Evolutionary conservation across 1,140 invertebrate species (phyloP).

Genomic region (Myzus persicae): DNA sequence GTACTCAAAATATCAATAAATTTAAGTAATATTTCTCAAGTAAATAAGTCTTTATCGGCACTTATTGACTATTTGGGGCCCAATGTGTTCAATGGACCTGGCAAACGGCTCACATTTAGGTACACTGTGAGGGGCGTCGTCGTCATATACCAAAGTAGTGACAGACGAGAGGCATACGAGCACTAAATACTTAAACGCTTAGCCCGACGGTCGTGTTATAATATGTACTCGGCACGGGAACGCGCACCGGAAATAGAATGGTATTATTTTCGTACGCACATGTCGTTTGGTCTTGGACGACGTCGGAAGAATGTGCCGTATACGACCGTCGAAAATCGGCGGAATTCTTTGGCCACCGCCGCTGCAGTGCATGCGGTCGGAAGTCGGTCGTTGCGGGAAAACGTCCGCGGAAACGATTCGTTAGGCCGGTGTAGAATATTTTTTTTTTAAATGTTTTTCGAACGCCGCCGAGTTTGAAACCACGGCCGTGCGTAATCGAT

Average conservation of each 20-base stretch:
- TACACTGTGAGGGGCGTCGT: too few relatives aligned
- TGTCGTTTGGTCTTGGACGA: neutral
- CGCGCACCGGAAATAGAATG: neutral
- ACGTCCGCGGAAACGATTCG: neutral
- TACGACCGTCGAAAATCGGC: neutral
- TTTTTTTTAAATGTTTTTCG: neutral
- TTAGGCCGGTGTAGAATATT: neutral
- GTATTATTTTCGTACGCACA: constrained; percentile 28
- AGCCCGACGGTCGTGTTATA: neutral
- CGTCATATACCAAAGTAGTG: too few relatives aligned
- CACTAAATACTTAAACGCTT: neutral
- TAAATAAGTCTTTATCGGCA: too few relatives aligned
- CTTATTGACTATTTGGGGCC: too few relatives aligned
- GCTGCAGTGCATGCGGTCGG: too few relatives aligned
- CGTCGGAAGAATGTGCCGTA: neutral
- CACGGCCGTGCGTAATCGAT: neutral
- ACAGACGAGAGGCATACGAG: neutral
- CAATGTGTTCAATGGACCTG: too few relatives aligned
- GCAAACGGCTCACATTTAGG: too few relatives aligned
- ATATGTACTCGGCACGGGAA: neutral
- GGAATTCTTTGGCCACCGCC: neutral
- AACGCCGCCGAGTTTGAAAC: neutral
- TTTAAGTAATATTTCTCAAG: too few relatives aligned
- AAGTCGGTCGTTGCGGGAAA: neutral
- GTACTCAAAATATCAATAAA: too few relatives aligned